Conservation (phyloP, 2,113 vertebrate species). For the Microtus richardsoni region DNA sequence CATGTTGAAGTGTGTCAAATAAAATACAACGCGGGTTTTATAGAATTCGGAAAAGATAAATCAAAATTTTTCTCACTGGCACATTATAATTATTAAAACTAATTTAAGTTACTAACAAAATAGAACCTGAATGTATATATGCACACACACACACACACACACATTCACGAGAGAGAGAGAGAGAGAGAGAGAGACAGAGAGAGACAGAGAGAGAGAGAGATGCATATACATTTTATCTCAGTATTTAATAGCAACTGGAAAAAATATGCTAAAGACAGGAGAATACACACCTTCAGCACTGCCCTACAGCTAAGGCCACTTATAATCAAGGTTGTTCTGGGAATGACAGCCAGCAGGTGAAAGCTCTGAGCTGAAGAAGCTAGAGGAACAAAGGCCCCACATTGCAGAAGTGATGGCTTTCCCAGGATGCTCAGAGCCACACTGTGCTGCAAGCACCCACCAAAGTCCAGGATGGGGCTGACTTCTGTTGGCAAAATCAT, state of each 20-base stretch:
- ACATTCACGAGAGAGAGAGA: neutral
- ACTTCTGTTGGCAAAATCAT: constrained; percentile 56
- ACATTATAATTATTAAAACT: neutral
- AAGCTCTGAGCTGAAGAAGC: neutral
- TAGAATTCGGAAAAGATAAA: neutral
- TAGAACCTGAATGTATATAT: neutral
- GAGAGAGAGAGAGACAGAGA: neutral
- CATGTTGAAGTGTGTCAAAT: neutral
- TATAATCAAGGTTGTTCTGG: constrained; percentile 66
- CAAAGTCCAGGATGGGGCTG: neutral
- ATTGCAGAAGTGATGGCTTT: constrained; percentile 47
- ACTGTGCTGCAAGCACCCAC: constrained; percentile 34
- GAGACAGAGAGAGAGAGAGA: neutral
- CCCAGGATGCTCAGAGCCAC: neutral
- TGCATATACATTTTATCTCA: neutral
- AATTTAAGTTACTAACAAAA: neutral
- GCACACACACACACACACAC: no score
- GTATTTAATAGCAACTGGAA: neutral
- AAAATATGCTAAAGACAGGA: constrained; percentile 25
- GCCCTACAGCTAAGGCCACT: constrained; percentile 43
- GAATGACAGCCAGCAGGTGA: constrained; percentile 62
- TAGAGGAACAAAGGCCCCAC: neutral
- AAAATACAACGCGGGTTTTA: constrained; percentile 24
- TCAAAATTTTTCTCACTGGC: neutral
- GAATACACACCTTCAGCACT: neutral